A percentile compares a stretch with the other conserved stretches of the same genome.
Conservation (phyloP, 2,797 vertebrate species). For the Stomatorhinus walkeri region DNA sequence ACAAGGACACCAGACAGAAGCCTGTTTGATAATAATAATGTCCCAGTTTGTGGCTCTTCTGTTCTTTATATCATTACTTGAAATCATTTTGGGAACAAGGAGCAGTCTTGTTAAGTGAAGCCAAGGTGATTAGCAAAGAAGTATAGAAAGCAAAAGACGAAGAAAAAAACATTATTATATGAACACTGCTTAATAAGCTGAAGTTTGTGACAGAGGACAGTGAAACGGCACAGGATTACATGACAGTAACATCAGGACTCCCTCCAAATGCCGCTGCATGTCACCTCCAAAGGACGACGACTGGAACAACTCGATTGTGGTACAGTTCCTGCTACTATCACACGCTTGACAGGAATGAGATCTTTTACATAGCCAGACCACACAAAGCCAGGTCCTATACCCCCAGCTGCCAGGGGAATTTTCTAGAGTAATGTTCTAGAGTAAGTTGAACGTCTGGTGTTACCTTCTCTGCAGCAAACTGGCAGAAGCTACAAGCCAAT, state of each 20-base stretch:
- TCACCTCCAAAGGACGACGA: too few relatives aligned
- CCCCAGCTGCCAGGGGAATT: neutral
- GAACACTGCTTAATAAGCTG: neutral
- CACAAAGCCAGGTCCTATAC: neutral
- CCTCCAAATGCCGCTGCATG: neutral
- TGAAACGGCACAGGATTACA: neutral
- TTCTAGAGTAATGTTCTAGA: neutral
- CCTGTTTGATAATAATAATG: neutral
- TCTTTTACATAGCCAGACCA: neutral
- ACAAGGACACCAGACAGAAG: neutral
- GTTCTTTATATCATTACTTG: neutral
- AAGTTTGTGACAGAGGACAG: neutral
- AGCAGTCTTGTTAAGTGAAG: neutral
- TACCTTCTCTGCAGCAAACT: neutral
- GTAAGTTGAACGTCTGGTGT: neutral
- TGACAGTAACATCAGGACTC: neutral
- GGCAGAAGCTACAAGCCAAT: neutral
- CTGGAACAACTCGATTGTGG: neutral
- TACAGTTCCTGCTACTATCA: neutral
- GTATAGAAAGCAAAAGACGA: neutral
- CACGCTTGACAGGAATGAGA: neutral
- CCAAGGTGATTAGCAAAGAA: neutral
- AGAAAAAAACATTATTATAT: neutral
- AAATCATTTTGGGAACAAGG: slow-evolving; percentile 15
- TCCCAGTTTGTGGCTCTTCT: neutral